Conservation (phyloP, 1,140 invertebrate genomes). For the Drosophila simulans region DNA sequence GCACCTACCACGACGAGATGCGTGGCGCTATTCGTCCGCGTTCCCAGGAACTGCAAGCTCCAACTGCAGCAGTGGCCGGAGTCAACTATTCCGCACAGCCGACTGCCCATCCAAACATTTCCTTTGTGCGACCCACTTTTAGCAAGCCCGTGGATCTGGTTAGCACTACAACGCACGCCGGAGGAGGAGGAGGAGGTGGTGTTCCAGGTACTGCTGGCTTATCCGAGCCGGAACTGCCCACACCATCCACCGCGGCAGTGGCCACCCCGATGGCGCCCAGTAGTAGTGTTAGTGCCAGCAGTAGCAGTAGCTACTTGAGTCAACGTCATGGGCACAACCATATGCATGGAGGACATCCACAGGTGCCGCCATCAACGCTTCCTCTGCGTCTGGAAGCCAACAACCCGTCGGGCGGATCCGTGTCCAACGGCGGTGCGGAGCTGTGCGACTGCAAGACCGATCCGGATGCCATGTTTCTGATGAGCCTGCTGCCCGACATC, state of each 20-base stretch:
- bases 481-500: constrained; percentile 81
- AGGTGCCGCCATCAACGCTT: constrained; percentile 1
- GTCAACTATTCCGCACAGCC: constrained; percentile 3
- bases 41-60: constrained; percentile 59
- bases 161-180: constrained; percentile 73
- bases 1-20: constrained; percentile 66
- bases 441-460: constrained; percentile 82
- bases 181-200: constrained; percentile 11
- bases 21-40: constrained; percentile 58
- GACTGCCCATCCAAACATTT: constrained; percentile 64
- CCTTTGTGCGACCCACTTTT: constrained; percentile 78
- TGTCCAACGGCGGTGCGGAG: constrained; percentile 49
- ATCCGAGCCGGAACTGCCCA: constrained; percentile 47
- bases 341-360: constrained; percentile 49
- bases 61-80: constrained; percentile 21
- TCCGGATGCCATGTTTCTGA: constrained; percentile 83
- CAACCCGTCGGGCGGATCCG: constrained; percentile 33
- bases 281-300: constrained; percentile 26
- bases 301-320: constrained; percentile 26
- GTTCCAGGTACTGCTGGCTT: constrained; percentile 8
- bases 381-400: constrained; percentile 45
- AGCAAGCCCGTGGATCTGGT: constrained; percentile 74
- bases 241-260: constrained; percentile 27
- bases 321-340: constrained; percentile 55
- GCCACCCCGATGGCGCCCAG: constrained; percentile 19